Evolutionary conservation across 2,888 invertebrate species (phyloP).

Genomic region (Eledona agricola): DNA sequence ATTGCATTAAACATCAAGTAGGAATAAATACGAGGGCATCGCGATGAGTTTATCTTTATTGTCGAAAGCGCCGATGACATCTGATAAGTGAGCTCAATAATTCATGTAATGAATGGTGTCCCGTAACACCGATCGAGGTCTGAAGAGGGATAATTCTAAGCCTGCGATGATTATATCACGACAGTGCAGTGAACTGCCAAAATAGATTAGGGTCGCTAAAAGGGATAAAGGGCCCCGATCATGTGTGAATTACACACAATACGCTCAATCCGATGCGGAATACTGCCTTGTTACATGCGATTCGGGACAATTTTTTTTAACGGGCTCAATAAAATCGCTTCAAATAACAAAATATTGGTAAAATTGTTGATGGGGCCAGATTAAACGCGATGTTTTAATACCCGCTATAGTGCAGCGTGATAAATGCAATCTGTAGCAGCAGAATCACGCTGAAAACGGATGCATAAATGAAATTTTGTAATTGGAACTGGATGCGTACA

Average conservation of each 20-base stretch:
- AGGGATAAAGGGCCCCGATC: conserved; percentile 38
- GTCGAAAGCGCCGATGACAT: conserved; percentile 24
- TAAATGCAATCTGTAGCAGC: too few relatives aligned
- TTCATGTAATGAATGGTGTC: conserved; percentile 33
- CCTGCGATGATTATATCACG: conserved; percentile 39
- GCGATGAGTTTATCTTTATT: conserved; percentile 13
- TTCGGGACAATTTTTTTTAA: conserved; percentile 44
- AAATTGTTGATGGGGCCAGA: too few relatives aligned
- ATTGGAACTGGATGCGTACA: too few relatives aligned
- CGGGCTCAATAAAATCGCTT: too few relatives aligned
- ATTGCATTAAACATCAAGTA: not conserved
- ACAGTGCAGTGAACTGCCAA: conserved; percentile 37
- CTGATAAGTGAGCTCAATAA: conserved; percentile 27
- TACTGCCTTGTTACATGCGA: conserved; percentile 42
- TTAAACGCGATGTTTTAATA: too few relatives aligned
- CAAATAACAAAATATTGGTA: too few relatives aligned
- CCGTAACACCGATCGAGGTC: conserved; percentile 34
- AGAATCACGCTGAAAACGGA: too few relatives aligned
- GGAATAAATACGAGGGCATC: conserved; percentile 8
- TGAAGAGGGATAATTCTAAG: conserved; percentile 40
- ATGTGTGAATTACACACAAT: conserved; percentile 41
- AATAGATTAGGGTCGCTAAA: conserved; percentile 40
- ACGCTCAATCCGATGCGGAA: conserved; percentile 39
- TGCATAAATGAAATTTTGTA: too few relatives aligned
- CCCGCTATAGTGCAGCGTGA: too few relatives aligned